Evolutionary conservation across 2,888 invertebrate species (phyloP), one percentile per base, ranked within the genome.

Genomic region (Griposia aprilina): DNA sequence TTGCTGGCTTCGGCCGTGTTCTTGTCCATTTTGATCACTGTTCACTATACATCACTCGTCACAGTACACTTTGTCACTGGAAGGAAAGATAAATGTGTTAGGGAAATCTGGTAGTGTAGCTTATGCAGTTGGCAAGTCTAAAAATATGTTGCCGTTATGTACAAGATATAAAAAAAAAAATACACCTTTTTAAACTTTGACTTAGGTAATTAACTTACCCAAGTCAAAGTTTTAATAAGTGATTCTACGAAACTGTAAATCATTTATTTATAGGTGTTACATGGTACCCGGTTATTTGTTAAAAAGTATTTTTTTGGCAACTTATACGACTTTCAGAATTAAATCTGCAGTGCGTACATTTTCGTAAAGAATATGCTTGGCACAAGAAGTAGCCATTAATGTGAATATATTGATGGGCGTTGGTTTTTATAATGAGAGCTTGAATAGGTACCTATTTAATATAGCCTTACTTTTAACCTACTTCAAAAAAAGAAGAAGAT

Each of bases 11-110:
- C 91, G 74, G 88, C 93, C 91, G 89, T 86, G 84, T 94, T 93
- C 85, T 92, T 93, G 88, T 94, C 94, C 94, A 94, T 94, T 90
- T 93, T 94, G 90, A 81, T 83, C 79, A 87, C 75, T 74, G 82
- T 87, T 85, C 85, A 87, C 86, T 81, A 82, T 84, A 83, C 90
- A 90, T 91, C 91, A 87, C 89, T 89, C 86, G 87, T 87, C 87
- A 85, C 90, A 93, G 90, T 88, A 86, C 90, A 91, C 90, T 84
- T 74, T 85, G 87, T 89, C 90, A 90, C 91, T 88, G 86, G 62
- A 89, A 90, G 78, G 70, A 85, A 80, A 82, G 62, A 84, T 73
- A 69, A 15, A 52, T 62, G 57, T 65, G 76, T 84, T 76, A 84
- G 65, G 55, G 7, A 72, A 69, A 62, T 59, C 8, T 71, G 65